Conservation (phyloP, 2,888 invertebrate species). For the Xylota sylvarum region DNA sequence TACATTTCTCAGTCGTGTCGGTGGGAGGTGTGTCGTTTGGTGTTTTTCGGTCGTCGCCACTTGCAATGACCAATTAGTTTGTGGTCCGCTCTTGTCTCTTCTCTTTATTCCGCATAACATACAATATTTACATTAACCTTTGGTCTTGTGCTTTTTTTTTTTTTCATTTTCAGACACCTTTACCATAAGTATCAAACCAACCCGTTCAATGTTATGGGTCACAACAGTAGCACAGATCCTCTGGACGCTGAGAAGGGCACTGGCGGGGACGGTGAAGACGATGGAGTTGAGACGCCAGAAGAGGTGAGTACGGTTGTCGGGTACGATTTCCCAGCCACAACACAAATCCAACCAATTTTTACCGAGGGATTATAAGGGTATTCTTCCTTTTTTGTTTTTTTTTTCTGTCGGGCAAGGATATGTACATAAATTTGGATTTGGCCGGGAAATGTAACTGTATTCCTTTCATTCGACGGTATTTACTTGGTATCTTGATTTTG, state of each 20-base stretch:
- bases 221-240: slow-evolving; percentile 71
- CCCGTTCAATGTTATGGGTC: slow-evolving; percentile 73
- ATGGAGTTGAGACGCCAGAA: slow-evolving; percentile 76
- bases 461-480: slow-evolving; percentile 60
- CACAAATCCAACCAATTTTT: slow-evolving; percentile 60
- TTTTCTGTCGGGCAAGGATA: slow-evolving; percentile 13
- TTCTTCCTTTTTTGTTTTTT: slow-evolving; percentile 4
- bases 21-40: slow-evolving; percentile 34
- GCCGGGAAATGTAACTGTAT: slow-evolving; percentile 39
- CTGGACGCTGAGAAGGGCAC: slow-evolving; percentile 78
- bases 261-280: slow-evolving; percentile 80
- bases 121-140: slow-evolving; percentile 64
- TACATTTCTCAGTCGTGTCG: slow-evolving; percentile 58
- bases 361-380: slow-evolving; percentile 56
- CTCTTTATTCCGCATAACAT: slow-evolving; percentile 26
- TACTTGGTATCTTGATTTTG: slow-evolving; percentile 71
- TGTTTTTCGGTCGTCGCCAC: slow-evolving; percentile 44
- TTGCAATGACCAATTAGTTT: slow-evolving; percentile 72
- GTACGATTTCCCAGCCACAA: slow-evolving; percentile 30
- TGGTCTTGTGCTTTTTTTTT: slow-evolving; percentile 37
- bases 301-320: slow-evolving; percentile 66
- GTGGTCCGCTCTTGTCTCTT: slow-evolving; percentile 30
- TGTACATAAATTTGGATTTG: slow-evolving; percentile 71
- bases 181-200: slow-evolving; percentile 78
- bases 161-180: slow-evolving; percentile 76